A percentile compares a stretch with the other conserved stretches of the same genome.
Evolutionary conservation across 1,140 invertebrate genomes (phyloP).

Genomic region (Eurosta solidaginis): DNA sequence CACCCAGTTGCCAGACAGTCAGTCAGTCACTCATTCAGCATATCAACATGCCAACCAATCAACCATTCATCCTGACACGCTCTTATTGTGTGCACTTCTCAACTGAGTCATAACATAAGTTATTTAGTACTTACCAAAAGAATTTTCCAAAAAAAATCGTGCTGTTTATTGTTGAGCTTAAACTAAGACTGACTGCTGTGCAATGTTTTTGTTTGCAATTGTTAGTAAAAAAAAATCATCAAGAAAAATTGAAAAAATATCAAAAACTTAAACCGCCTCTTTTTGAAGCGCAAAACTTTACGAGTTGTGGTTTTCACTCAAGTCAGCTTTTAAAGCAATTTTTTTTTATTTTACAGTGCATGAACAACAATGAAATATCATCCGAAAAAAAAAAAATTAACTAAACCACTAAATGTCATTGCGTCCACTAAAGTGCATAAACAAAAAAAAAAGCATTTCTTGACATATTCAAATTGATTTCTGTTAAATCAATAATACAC

Average conservation of each 20-base stretch:
- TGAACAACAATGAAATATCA: background rate
- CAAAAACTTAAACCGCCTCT: background rate
- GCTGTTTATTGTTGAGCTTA: background rate
- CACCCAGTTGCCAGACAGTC: background rate
- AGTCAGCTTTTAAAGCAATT: background rate
- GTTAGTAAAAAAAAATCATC: background rate
- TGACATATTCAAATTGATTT: constrained; percentile 25
- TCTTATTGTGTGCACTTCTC: background rate
- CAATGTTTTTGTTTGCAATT: background rate
- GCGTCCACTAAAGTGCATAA: background rate
- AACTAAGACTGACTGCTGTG: background rate
- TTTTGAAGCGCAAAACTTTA: background rate
- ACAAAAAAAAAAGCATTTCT: background rate
- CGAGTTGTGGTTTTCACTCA: background rate
- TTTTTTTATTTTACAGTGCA: background rate
- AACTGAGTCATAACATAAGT: background rate
- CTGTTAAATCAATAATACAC: constrained; percentile 28
- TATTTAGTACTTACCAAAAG: background rate
- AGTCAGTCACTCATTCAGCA: background rate
- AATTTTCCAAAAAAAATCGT: background rate
- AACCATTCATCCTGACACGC: constrained; percentile 6
- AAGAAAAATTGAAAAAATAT: background rate
- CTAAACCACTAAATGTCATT: background rate
- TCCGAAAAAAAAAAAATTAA: background rate
- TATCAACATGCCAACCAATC: background rate